Evolutionary conservation across 2,888 invertebrate species (phyloP), one percentile per base, ranked within the genome.

Genomic region (Pandemis cinnamomeana): DNA sequence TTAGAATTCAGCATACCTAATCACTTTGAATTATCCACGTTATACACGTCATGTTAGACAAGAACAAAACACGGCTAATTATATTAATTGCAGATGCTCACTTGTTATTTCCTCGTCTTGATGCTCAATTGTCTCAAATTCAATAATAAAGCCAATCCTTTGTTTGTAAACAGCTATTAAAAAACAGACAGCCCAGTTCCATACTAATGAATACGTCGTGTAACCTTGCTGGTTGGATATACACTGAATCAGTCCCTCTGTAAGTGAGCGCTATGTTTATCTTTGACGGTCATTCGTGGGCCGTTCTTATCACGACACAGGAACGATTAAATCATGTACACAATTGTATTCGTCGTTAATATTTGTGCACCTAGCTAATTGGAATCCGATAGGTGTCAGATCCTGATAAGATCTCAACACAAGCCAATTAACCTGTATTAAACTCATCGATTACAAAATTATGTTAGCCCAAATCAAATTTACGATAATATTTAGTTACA

Each of bases 111-210:
- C 3, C 27, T 5, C n/a, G n/a, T 7, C 8, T 20, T 7, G 55
- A 20, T 55, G 55, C 20, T 55, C 27, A 11, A 58, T 58, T 58
- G 58, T 58, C 27, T 27, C 11, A 27, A 27, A 27, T 4, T 11
- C 6, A 8, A 58, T 27, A 27, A 20, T 8, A 15, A 15, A 27
- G 20, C 11, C 27, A 10, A 10, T 27, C 27, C 58, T 58, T 58
- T 58, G 27, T 58, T 58, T 27, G 27, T 27, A 58, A 58, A 58
- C 58, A 58, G 58, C n/a, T 51, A 51, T 27, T 53, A 20, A 8
- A n/a, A n/a, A n/a, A 20, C 8, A 8, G 7, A 15, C 2, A 7
- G 55, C 3, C 8, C 58, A 11, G 27, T 15, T 7, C 3, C 53
- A 53, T 58, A 11, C 36, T 41, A 61, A 13, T 61, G 5, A 4